Evolutionary conservation across 2,888 invertebrate genomes (phyloP).

Genomic region (Callyntrura guangdongensis): DNA sequence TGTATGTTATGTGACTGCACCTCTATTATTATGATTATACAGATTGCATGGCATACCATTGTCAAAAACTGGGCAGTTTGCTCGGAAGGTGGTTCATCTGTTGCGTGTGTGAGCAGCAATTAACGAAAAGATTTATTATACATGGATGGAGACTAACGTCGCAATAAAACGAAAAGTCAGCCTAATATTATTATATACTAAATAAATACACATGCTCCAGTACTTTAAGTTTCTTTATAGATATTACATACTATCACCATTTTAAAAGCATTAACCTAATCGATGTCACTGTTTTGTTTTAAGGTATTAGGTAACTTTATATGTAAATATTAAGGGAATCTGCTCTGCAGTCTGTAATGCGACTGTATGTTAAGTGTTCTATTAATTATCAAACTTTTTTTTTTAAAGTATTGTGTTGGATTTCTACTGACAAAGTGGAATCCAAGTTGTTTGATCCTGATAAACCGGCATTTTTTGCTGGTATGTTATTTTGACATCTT

Average conservation of each 20-base stretch:
- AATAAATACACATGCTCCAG: not conserved
- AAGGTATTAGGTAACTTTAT: not conserved
- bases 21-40: not conserved
- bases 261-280: not conserved
- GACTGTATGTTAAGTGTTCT: too few relatives aligned
- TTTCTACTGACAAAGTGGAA: too few relatives aligned
- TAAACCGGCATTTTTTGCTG: too few relatives aligned
- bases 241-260: not conserved
- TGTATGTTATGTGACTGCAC: constrained; percentile 9
- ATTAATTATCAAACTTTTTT: too few relatives aligned
- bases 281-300: not conserved
- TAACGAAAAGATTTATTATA: not conserved
- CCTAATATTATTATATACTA: not conserved
- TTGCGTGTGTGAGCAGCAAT: constrained; percentile 32
- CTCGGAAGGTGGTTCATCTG: not conserved
- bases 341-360: too few relatives aligned
- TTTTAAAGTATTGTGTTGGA: too few relatives aligned
- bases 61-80: not conserved
- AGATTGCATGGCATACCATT: too few relatives aligned
- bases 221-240: not conserved
- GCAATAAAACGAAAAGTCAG: constrained; percentile 37
- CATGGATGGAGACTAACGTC: not conserved
- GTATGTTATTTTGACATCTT: too few relatives aligned
- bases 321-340: too few relatives aligned
- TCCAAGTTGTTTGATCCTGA: too few relatives aligned